Percentiles rank a stretch among this genome's conserved stretches.
Conservation (phyloP, 2,888 invertebrate species). For the Spicauda simplicius region DNA sequence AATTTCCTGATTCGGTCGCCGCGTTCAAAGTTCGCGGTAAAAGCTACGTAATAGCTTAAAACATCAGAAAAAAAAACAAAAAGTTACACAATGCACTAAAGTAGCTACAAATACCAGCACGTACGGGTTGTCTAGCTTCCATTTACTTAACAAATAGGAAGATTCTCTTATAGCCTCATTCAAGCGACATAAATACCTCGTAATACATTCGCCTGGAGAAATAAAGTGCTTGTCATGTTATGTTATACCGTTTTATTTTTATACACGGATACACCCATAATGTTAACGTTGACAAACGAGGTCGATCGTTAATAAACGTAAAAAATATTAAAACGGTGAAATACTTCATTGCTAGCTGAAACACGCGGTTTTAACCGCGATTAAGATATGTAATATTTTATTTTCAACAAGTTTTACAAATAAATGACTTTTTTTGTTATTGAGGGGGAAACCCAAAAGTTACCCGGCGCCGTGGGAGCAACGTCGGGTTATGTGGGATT, state of each 20-base stretch:
- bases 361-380: too few relatives aligned
- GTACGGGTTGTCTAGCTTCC: not conserved
- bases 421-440: too few relatives aligned
- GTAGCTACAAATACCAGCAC: not conserved
- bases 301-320: not conserved
- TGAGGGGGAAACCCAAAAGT: too few relatives aligned
- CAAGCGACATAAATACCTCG: slow-evolving; percentile 27
- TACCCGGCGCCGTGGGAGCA: too few relatives aligned
- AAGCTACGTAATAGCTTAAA: too few relatives aligned
- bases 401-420: too few relatives aligned
- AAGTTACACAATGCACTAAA: not conserved
- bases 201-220: slow-evolving; percentile 24
- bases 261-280: slow-evolving; percentile 19
- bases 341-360: too few relatives aligned
- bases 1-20: too few relatives aligned
- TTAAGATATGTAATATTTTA: too few relatives aligned
- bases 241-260: slow-evolving; percentile 18
- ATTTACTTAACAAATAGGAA: slow-evolving; percentile 17
- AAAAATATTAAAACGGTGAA: not conserved
- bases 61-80: too few relatives aligned
- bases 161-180: slow-evolving; percentile 22
- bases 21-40: too few relatives aligned
- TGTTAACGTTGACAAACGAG: slow-evolving; percentile 6
- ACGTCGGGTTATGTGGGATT: too few relatives aligned
- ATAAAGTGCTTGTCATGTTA: slow-evolving; percentile 26